Evolutionary conservation across 2,888 invertebrate species (phyloP).

Genomic region (Abrostola tripartita): DNA sequence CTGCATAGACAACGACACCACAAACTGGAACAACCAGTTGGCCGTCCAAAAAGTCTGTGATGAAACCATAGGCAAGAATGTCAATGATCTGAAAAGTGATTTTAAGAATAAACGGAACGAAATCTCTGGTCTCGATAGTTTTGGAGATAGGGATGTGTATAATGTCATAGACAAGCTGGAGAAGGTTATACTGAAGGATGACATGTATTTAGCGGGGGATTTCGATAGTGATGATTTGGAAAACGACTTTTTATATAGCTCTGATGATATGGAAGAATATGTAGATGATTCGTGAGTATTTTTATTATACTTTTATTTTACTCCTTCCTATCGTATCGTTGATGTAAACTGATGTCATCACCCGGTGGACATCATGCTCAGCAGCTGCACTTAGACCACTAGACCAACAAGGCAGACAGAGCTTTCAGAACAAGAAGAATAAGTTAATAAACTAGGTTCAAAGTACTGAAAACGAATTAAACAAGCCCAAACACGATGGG

Average conservation of each 20-base stretch:
- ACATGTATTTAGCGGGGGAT: slow-evolving; percentile 77
- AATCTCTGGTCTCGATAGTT: slow-evolving; percentile 31
- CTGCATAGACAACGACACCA: neutral
- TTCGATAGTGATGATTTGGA: slow-evolving; percentile 75
- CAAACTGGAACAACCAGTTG: slow-evolving; percentile 63
- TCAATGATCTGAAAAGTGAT: slow-evolving; percentile 70
- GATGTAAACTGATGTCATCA: too few species aligned
- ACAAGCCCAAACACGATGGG: too few species aligned
- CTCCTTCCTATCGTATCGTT: too few species aligned
- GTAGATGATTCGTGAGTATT: slow-evolving; percentile 77
- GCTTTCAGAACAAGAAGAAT: too few species aligned
- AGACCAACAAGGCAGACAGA: too few species aligned
- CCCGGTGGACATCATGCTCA: too few species aligned
- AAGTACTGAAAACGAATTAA: too few species aligned
- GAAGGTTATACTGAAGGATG: slow-evolving; percentile 78
- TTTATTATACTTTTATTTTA: slow-evolving; percentile 7
- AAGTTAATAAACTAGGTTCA: too few species aligned
- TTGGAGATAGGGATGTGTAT: slow-evolving; percentile 66
- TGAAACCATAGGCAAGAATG: slow-evolving; percentile 77
- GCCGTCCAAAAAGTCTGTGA: slow-evolving; percentile 63
- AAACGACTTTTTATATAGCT: slow-evolving; percentile 75
- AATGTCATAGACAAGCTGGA: slow-evolving; percentile 80
- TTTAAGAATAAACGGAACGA: slow-evolving; percentile 28
- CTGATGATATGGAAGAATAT: slow-evolving; percentile 76
- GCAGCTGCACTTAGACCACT: too few species aligned